Evolutionary conservation across 2,113 vertebrate species (phyloP).

Genomic region (Vulpes vulpes): DNA sequence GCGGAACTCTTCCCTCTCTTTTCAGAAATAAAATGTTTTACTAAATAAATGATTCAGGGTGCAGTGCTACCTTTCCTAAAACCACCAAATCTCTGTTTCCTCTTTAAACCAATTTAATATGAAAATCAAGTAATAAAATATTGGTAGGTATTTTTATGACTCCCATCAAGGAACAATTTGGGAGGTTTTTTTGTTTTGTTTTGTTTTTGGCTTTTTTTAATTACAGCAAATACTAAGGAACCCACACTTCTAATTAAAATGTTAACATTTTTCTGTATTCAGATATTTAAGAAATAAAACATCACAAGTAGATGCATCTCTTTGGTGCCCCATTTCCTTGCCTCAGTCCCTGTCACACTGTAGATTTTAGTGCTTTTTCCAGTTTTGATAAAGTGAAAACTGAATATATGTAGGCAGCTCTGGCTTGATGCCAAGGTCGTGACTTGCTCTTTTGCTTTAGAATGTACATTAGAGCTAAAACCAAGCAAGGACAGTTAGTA

Average conservation of each 20-base stretch:
- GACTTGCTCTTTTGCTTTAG: neutral
- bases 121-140: conserved; percentile 35
- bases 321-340: rapidly evolving
- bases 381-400: neutral
- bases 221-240: neutral
- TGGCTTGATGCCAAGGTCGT: neutral
- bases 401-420: neutral
- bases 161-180: neutral
- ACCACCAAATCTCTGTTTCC: neutral
- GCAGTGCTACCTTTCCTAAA: neutral
- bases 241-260: neutral
- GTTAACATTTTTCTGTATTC: conserved; percentile 3
- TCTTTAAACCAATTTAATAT: neutral
- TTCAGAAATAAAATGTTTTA: neutral
- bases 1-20: neutral
- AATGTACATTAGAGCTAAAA: neutral
- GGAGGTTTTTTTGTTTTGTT: neutral
- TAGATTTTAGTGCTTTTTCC: neutral
- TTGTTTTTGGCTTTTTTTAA: neutral
- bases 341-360: neutral
- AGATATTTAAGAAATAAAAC: conserved; percentile 50
- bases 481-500: neutral
- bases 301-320: neutral
- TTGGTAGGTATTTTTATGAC: neutral
- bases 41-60: neutral